A percentile compares a stretch with the other conserved stretches of the same genome.
Evolutionary conservation across 2,888 invertebrate species (phyloP).

Genomic region (Zeuzera pyrina): DNA sequence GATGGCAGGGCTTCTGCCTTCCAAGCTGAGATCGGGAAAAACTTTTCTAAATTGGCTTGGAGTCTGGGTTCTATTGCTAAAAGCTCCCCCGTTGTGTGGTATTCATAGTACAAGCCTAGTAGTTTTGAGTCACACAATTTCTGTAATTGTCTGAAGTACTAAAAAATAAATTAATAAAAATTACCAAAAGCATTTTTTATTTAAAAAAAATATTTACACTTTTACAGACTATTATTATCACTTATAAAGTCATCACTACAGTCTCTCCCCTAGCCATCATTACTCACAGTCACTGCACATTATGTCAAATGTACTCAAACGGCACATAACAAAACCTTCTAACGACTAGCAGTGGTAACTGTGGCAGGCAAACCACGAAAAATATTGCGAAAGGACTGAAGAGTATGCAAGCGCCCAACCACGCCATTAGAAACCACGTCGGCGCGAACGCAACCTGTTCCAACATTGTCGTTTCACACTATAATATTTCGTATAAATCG

Average conservation of each 20-base stretch:
- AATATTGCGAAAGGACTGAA: constrained; percentile 79
- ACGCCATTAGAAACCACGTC: constrained; percentile 75
- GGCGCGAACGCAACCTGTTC: constrained; percentile 60
- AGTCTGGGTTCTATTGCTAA: too few relatives aligned
- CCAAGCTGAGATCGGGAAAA: too few relatives aligned
- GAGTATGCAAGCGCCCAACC: constrained; percentile 76
- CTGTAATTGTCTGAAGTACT: too few relatives aligned
- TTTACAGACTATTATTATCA: neutral
- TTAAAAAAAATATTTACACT: neutral
- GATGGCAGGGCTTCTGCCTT: too few relatives aligned
- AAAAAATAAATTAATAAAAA: neutral
- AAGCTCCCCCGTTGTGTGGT: too few relatives aligned
- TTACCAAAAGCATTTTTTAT: neutral
- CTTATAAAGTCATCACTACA: neutral
- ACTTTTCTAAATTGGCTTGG: too few relatives aligned
- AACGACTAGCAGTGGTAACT: constrained; percentile 78
- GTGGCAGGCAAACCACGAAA: constrained; percentile 78
- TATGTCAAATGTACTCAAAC: constrained; percentile 74
- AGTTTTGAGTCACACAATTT: too few relatives aligned
- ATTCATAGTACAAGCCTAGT: too few relatives aligned
- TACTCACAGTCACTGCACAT: constrained; percentile 8
- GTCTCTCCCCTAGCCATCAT: neutral
- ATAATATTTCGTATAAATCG: constrained; percentile 14
- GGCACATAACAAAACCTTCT: constrained; percentile 78
- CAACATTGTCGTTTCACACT: constrained; percentile 44